phyloP scores from a whole-genome alignment of 2,888 invertebrate species.

The Pollenia griseotomentosa region DNA sequence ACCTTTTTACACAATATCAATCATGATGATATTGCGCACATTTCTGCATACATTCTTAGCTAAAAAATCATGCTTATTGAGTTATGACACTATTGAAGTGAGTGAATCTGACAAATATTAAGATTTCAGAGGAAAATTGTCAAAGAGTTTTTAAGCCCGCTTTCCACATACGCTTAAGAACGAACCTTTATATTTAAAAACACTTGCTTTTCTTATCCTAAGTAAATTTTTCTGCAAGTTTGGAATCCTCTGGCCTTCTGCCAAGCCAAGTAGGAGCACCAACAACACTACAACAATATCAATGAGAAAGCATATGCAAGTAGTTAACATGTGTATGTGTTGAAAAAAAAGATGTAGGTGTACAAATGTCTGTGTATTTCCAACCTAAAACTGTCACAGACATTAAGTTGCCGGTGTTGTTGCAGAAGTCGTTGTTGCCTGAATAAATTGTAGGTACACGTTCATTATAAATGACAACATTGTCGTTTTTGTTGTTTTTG shows the following conservation, averaged over 20 bases:
- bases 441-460: constrained; percentile 67
- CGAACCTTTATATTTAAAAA: not conserved
- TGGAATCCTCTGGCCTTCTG: constrained; percentile 12
- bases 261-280: not conserved
- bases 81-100: too few species aligned
- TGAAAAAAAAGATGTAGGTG: constrained; percentile 21
- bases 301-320: constrained; percentile 26
- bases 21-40: too few species aligned
- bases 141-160: too few species aligned
- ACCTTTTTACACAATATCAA: too few species aligned
- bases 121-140: too few species aligned
- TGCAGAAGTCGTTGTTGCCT: constrained; percentile 48
- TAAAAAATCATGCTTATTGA: too few species aligned
- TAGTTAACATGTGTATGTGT: constrained; percentile 29
- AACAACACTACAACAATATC: not conserved
- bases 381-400: constrained; percentile 71
- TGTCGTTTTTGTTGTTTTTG: constrained; percentile 27
- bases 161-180: too few species aligned
- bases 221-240: not conserved
- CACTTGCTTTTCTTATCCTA: not conserved
- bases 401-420: constrained; percentile 69
- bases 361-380: constrained; percentile 16
- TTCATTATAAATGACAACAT: constrained; percentile 54
- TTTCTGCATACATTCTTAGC: too few species aligned
- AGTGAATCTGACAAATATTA: too few species aligned